These are phyloP conservation scores for Apamea sordens DNA, from an alignment of 2,888 invertebrate species.

Conservation along the genomic window DNA sequence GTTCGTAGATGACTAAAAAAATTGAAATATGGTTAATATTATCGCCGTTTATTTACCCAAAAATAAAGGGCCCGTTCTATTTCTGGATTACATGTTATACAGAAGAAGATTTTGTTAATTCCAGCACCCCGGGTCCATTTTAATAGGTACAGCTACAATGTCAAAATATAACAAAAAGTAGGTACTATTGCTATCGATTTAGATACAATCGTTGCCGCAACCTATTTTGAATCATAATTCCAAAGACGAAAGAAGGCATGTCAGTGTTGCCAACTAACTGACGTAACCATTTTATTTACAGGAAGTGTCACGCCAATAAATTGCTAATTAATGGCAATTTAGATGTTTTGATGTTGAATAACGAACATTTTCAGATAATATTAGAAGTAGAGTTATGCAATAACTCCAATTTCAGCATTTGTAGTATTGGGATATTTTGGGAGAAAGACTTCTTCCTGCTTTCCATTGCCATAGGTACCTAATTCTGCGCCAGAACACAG, in stretches of 20 bases:
- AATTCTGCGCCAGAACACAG: background rate
- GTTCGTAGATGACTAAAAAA: too few species aligned
- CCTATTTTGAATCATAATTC: conserved; percentile 47
- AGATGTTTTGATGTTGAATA: conserved; percentile 42
- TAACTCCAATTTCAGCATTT: background rate
- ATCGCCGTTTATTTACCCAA: background rate
- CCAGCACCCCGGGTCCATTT: background rate
- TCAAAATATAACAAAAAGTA: background rate
- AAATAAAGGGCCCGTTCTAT: background rate
- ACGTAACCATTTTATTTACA: conserved; percentile 62
- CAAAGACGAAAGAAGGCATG: conserved; percentile 40
- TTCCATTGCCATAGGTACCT: background rate
- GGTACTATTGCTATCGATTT: conserved; percentile 1
- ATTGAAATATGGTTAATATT: background rate
- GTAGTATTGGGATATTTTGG: conserved; percentile 4
- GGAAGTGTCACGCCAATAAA: conserved; percentile 59
- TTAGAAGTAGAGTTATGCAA: conserved; percentile 6
- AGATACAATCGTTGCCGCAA: conserved; percentile 23
- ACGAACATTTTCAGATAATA: conserved; percentile 22
- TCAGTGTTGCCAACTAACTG: conserved; percentile 53
- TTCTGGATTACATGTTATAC: background rate
- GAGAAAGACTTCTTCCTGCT: background rate
- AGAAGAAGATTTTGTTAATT: background rate
- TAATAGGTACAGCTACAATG: background rate
- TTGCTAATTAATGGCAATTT: conserved; percentile 47